Evolutionary conservation across 2,888 invertebrate genomes (phyloP).

Genomic region (Thysanoteuthis rhombus): DNA sequence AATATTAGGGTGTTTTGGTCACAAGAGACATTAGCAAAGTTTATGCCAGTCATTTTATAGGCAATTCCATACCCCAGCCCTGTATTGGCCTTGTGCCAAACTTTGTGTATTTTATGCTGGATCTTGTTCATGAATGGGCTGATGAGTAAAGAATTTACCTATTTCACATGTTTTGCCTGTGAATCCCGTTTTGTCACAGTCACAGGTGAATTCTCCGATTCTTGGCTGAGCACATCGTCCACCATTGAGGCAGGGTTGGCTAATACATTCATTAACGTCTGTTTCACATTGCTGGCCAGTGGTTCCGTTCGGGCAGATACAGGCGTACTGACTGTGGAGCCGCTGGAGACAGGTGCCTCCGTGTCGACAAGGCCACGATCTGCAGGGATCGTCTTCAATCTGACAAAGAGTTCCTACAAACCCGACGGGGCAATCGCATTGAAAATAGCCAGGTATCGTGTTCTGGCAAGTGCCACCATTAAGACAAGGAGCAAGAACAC

Average conservation of each 20-base stretch:
- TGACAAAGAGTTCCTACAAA: conserved; percentile 35
- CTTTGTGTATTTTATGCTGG: too few relatives aligned
- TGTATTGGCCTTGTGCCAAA: too few relatives aligned
- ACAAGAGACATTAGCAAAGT: too few relatives aligned
- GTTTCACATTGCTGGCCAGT: conserved; percentile 39
- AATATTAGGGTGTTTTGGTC: too few relatives aligned
- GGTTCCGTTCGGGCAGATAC: conserved; percentile 39
- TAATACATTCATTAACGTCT: conserved; percentile 39
- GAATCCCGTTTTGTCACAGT: conserved; percentile 36
- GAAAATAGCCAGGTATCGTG: conserved; percentile 27
- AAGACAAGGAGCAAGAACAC: conserved; percentile 43
- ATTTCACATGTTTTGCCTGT: conserved; percentile 37
- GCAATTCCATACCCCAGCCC: too few relatives aligned
- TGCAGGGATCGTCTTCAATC: conserved; percentile 38
- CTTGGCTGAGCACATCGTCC: conserved; percentile 31
- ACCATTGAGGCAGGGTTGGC: conserved; percentile 26
- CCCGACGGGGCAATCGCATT: conserved; percentile 35
- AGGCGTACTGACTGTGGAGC: conserved; percentile 37
- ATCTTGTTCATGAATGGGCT: too few relatives aligned
- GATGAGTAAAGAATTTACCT: not conserved
- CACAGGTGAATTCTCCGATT: conserved; percentile 34
- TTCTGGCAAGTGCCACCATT: conserved; percentile 40
- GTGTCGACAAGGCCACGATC: conserved; percentile 39
- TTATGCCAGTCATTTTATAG: too few relatives aligned
- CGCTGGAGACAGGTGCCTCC: conserved; percentile 39